Conservation (phyloP, 2,888 invertebrate genomes). For the Conus canariensis region DNA sequence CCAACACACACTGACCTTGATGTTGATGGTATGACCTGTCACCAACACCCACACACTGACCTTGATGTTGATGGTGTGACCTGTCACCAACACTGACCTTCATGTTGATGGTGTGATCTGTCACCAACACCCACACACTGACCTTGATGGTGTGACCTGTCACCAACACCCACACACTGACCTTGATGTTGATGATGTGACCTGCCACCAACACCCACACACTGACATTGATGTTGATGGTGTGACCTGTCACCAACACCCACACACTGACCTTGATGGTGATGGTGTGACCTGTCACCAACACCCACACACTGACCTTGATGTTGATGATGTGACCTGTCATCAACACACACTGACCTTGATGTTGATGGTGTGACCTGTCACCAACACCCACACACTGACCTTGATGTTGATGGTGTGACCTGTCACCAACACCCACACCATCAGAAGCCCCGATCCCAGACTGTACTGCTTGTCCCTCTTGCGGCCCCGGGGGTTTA, state of each 20-base stretch:
- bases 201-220: conserved; percentile 83
- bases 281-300: conserved; percentile 93
- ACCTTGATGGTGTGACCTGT: conserved; percentile 93
- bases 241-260: neutral
- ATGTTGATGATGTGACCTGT: too few relatives aligned
- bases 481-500: conserved; percentile 95
- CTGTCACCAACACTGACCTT: conserved; percentile 79
- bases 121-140: conserved; percentile 83
- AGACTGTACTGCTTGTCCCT: conserved; percentile 94
- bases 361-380: neutral
- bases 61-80: neutral
- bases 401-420: conserved; percentile 93
- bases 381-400: neutral
- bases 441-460: conserved; percentile 91
- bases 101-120: conserved; percentile 94
- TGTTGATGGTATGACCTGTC: too few relatives aligned
- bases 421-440: conserved; percentile 94
- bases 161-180: conserved; percentile 95
- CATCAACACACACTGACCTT: too few relatives aligned
- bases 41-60: too few relatives aligned
- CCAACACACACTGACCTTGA: conserved; percentile 86
- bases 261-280: conserved; percentile 85
- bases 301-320: conserved; percentile 90
- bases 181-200: conserved; percentile 93
- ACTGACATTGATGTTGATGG: neutral